Evolutionary conservation across 2,888 invertebrate species (phyloP), one percentile per base, ranked within the genome.

Genomic region (Rhagophthalmus giganteus): DNA sequence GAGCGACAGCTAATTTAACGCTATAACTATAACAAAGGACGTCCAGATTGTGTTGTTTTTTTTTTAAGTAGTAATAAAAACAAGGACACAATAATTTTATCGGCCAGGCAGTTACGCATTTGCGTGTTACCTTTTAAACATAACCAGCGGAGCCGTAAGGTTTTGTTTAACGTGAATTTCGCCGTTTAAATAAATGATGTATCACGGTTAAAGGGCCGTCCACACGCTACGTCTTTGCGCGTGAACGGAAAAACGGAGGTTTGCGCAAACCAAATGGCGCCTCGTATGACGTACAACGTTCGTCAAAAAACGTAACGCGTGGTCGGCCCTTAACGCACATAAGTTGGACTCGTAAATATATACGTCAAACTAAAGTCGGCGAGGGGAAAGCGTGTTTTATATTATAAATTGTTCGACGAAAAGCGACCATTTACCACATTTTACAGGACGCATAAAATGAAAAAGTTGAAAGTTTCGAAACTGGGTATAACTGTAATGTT

Each of bases 401-500:
- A n/a, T n/a, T n/a, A n/a, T 20, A 27, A 5, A 27, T 6, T 27
- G 27, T 30, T 11, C 11, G 30, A 7, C 7, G n/a, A 9, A 27
- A 27, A 9, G 27, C 27, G 10, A 9, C 7, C 8, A 27, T 27
- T 30, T 30, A 13, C 6, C 2, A 7, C 9, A 47, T 40, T 28
- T 28, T 28, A 40, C 27, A 20, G 16, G 28, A 14, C 2, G 27
- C 8, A 14, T 24, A 49, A 40, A 47, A 39, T 47, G 27, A 40
- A 39, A 49, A 41, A 32, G 33, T 14, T 27, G 11, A 16, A 31
- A 27, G 10, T 11, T 38, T 24, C 41, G 30, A 35, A 33, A 32
- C 16, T 42, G 38, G 44, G 37, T n/a, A n/a, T n/a, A n/a, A n/a
- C n/a, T n/a, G n/a, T 37, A 45, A 49, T 49, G 41, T 20, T 2